These are phyloP conservation scores for Xenopus petersii DNA, from an alignment of 2,797 vertebrate genomes.

Conservation along the genomic window DNA sequence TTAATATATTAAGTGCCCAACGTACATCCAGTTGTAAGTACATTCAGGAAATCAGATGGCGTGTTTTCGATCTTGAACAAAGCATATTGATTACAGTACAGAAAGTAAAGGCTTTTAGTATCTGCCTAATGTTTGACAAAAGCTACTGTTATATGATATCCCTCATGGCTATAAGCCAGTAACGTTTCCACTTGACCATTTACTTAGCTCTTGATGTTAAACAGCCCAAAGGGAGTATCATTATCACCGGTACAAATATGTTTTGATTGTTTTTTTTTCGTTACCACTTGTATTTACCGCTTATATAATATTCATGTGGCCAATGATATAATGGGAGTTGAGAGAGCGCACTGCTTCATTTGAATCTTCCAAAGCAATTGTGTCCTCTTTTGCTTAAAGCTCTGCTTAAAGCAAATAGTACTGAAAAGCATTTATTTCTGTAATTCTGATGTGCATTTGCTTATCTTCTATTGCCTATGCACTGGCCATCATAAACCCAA, in stretches of 20 bases:
- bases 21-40: too few relatives aligned
- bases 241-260: slow-evolving; percentile 26
- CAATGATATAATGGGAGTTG: slow-evolving; percentile 17
- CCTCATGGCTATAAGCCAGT: slow-evolving; percentile 39
- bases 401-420: too few relatives aligned
- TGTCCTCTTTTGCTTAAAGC: too few relatives aligned
- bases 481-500: too few relatives aligned
- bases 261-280: slow-evolving; percentile 48
- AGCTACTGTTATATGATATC: slow-evolving; percentile 45
- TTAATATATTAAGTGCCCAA: too few relatives aligned
- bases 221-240: slow-evolving; percentile 50
- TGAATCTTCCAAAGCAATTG: too few relatives aligned
- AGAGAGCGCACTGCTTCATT: background rate
- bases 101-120: slow-evolving; percentile 4
- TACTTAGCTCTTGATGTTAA: slow-evolving; percentile 35
- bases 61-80: background rate
- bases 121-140: slow-evolving; percentile 39
- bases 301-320: slow-evolving; percentile 41
- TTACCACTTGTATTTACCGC: slow-evolving; percentile 44
- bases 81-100: slow-evolving; percentile 41
- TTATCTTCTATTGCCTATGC: too few relatives aligned
- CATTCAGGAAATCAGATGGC: too few relatives aligned
- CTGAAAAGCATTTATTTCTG: too few relatives aligned
- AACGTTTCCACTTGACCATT: slow-evolving; percentile 23
- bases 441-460: too few relatives aligned